A percentile compares a stretch with the other conserved stretches of the same genome.
These are phyloP conservation scores for Ariolimax columbianus DNA, from an alignment of 2,888 invertebrate species.

Conservation along the genomic window DNA sequence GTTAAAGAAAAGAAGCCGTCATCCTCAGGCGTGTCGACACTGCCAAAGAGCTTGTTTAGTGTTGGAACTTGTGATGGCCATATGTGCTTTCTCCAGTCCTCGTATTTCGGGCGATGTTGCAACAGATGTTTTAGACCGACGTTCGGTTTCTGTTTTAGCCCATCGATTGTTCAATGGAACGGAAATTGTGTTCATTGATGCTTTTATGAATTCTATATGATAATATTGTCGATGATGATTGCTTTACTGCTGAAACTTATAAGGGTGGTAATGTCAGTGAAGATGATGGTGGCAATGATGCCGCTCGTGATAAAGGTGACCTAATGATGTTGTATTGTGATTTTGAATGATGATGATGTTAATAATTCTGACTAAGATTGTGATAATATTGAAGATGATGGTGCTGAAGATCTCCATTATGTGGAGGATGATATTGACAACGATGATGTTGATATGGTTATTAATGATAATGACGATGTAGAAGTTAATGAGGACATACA, in stretches of 20 bases:
- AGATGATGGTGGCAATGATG: background rate
- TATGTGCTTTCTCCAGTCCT: too few relatives aligned
- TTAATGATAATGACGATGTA: background rate
- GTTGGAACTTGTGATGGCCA: too few relatives aligned
- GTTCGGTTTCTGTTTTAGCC: too few relatives aligned
- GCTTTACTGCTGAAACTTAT: background rate
- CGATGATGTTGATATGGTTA: background rate
- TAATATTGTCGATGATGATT: background rate
- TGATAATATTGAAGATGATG: background rate
- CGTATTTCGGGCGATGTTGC: too few relatives aligned
- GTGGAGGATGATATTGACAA: background rate
- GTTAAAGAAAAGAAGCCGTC: too few relatives aligned
- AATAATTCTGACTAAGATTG: background rate
- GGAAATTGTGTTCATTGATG: too few relatives aligned
- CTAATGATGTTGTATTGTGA: background rate
- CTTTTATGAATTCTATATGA: too few relatives aligned
- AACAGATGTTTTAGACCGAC: too few relatives aligned
- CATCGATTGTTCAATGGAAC: too few relatives aligned
- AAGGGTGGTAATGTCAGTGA: background rate
- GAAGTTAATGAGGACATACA: background rate
- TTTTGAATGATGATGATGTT: background rate
- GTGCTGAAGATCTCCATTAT: background rate
- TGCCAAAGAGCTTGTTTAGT: too few relatives aligned
- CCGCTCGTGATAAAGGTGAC: background rate
- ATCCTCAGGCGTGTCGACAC: too few relatives aligned